A percentile compares a stretch with the other conserved stretches of the same genome.
These are phyloP conservation scores for Aphidius ervi DNA, from an alignment of 1,140 invertebrate genomes.

Conservation along the genomic window DNA sequence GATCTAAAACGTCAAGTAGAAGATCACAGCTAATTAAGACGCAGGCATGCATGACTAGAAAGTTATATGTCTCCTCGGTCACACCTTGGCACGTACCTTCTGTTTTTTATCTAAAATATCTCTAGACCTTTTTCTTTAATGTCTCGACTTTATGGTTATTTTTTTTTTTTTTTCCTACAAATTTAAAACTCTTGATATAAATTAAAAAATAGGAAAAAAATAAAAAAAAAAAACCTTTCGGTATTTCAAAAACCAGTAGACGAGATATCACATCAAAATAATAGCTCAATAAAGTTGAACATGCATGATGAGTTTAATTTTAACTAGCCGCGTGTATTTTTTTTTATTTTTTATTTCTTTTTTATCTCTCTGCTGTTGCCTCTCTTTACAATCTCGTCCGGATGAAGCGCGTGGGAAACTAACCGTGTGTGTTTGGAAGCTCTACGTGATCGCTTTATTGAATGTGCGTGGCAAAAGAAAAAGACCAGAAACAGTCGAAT, in stretches of 20 bases:
- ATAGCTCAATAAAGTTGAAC: conserved; percentile 12
- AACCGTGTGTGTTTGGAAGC: conserved; percentile 36
- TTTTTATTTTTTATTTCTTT: no score
- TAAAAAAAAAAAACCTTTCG: neutral
- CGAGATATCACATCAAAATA: neutral
- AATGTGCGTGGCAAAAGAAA: conserved; percentile 28
- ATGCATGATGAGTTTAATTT: no score
- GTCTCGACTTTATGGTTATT: no score
- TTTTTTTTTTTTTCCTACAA: conserved; percentile 2
- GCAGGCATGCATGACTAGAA: conserved; percentile 15
- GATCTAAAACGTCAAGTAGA: conserved; percentile 19
- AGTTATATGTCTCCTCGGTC: conserved; percentile 18
- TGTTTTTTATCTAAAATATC: conserved; percentile 9
- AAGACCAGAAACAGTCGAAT: conserved; percentile 3
- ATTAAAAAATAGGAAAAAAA: neutral
- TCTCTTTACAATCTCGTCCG: neutral
- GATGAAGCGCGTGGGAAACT: conserved; percentile 39
- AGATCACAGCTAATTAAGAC: conserved; percentile 25
- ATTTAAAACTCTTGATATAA: neutral
- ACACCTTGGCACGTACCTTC: conserved; percentile 6
- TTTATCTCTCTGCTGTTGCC: no score
- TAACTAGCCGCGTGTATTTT: no score
- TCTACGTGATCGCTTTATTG: conserved; percentile 42
- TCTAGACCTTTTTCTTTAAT: neutral
- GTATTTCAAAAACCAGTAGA: neutral